Conservation (phyloP, 35 echinoderm and acorn worm species). For the Heliocidaris tuberculata region DNA sequence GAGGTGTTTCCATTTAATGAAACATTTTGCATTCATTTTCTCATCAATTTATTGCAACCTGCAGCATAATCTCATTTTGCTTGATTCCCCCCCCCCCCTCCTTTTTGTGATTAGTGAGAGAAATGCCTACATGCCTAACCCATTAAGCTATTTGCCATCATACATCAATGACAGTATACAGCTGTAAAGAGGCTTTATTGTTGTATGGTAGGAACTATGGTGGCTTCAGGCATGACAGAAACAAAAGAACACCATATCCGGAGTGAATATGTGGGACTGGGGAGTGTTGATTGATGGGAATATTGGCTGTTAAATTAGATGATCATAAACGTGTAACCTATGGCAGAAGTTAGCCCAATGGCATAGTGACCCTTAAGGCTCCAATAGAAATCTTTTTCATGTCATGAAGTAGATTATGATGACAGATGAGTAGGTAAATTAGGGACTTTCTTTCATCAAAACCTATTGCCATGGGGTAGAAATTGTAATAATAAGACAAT, state of each 20-base stretch:
- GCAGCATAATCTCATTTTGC: neutral
- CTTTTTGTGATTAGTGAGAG: too few species aligned
- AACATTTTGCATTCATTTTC: neutral
- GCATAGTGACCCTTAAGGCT: neutral
- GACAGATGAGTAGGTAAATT: too few species aligned
- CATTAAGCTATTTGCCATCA: neutral
- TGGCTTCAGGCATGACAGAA: neutral
- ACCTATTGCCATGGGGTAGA: too few species aligned
- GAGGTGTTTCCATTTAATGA: neutral
- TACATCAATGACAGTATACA: neutral
- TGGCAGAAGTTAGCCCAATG: neutral
- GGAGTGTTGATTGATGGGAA: conserved; percentile 19
- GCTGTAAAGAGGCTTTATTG: neutral
- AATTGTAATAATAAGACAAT: too few species aligned
- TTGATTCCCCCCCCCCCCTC: too few species aligned
- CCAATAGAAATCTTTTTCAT: too few species aligned
- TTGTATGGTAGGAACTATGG: neutral
- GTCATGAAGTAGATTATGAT: too few species aligned
- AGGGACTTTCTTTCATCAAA: too few species aligned
- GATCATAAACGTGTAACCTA: neutral
- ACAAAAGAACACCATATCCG: neutral
- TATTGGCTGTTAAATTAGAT: conserved; percentile 36
- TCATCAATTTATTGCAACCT: neutral
- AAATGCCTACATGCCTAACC: too few species aligned
- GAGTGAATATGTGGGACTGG: neutral